Conservation (phyloP, 2,888 invertebrate species). For the Enoplolaimus lenunculus region DNA sequence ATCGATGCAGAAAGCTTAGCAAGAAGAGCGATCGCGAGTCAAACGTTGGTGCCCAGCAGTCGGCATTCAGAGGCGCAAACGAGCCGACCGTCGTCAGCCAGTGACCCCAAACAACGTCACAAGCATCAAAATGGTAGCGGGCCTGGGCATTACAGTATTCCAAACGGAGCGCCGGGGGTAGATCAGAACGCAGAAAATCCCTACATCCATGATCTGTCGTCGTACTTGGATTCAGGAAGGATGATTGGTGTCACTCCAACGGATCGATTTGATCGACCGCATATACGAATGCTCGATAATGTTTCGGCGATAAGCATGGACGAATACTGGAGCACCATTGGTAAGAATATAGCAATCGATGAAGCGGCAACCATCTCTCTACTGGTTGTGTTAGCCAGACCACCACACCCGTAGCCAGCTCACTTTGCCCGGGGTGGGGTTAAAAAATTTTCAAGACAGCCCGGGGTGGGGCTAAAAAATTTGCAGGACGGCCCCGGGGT, state of each 20-base stretch:
- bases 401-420: too few relatives aligned
- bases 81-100: neutral
- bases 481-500: too few relatives aligned
- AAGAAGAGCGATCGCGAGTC: neutral
- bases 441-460: too few relatives aligned
- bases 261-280: slow-evolving; percentile 30
- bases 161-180: neutral
- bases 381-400: too few relatives aligned
- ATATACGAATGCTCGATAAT: slow-evolving; percentile 31
- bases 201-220: neutral
- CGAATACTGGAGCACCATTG: slow-evolving; percentile 30
- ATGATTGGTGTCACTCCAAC: slow-evolving; percentile 1
- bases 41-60: neutral
- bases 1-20: neutral
- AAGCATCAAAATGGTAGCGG: neutral
- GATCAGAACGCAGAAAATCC: neutral
- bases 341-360: slow-evolving; percentile 19
- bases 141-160: neutral
- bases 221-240: neutral
- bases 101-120: neutral
- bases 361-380: too few relatives aligned
- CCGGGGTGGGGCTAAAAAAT: too few relatives aligned
- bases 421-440: too few relatives aligned
- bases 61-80: neutral
- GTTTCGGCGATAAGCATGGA: slow-evolving; percentile 34